phyloP scores from a whole-genome alignment of 1,140 invertebrate species.

The Cydia fagiglandana region DNA sequence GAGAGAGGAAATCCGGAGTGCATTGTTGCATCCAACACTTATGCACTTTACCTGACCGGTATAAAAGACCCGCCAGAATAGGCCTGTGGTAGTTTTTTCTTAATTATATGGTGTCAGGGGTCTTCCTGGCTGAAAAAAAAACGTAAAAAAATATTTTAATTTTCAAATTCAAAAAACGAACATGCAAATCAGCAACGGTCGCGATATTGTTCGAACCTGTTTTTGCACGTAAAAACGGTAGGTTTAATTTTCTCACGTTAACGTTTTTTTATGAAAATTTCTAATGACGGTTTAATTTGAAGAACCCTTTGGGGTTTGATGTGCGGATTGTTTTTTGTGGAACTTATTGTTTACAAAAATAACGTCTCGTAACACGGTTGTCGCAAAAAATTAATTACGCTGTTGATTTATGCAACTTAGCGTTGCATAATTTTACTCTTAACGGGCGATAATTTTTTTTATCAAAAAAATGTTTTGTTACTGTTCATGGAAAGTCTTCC shows the following conservation, averaged over 20 bases:
- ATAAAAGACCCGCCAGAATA: constrained; percentile 60
- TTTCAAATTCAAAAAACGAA: constrained; percentile 48
- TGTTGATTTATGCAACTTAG: constrained; percentile 72
- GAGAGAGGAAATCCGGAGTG: constrained; percentile 75
- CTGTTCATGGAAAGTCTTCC: neutral
- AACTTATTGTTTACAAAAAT: constrained; percentile 73
- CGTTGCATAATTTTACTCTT: constrained; percentile 50
- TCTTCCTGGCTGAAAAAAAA: constrained; percentile 43
- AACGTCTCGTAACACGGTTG: constrained; percentile 75
- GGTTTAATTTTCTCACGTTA: constrained; percentile 78
- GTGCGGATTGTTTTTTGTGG: constrained; percentile 53
- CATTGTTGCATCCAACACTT: constrained; percentile 70
- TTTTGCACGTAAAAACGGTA: constrained; percentile 50
- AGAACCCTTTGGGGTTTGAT: constrained; percentile 78
- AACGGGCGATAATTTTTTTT: constrained; percentile 20
- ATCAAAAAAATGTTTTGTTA: constrained; percentile 36
- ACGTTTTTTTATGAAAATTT: constrained; percentile 65
- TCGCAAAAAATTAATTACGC: constrained; percentile 75
- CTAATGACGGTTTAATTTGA: constrained; percentile 79
- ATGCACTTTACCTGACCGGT: constrained; percentile 74
- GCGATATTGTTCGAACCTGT: constrained; percentile 49
- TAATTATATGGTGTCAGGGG: constrained; percentile 71
- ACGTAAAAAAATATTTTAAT: constrained; percentile 46
- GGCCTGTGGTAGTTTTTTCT: constrained; percentile 62
- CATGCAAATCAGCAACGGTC: constrained; percentile 73